phyloP scores from a whole-genome alignment of 2,797 vertebrate genomes.

The Pangasius krempfi region DNA sequence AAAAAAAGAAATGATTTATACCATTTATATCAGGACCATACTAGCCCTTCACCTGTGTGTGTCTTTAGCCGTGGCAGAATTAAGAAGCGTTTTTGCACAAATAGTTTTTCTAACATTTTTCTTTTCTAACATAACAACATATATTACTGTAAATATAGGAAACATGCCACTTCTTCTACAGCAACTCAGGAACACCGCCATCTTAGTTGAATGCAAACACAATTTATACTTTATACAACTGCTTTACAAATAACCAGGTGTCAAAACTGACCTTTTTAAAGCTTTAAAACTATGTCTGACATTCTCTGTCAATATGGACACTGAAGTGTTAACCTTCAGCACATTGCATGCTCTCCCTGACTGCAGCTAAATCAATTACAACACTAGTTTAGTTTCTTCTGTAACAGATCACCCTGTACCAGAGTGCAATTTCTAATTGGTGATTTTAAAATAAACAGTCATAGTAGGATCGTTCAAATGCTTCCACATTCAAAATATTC shows the following conservation, averaged over 20 bases:
- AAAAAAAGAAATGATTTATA: not conserved
- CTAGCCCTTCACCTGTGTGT: not conserved
- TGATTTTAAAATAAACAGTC: not conserved
- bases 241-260: not conserved
- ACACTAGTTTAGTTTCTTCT: not conserved
- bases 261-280: not conserved
- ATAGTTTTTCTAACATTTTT: no score
- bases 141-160: no score
- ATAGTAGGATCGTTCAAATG: conserved; percentile 29
- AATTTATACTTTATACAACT: not conserved
- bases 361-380: not conserved
- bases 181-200: not conserved
- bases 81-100: no score
- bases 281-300: no score
- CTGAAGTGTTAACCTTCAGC: not conserved
- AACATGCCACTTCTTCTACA: not conserved
- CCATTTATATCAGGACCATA: not conserved
- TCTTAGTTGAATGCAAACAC: not conserved
- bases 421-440: no score
- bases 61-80: no score
- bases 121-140: no score
- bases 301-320: not conserved
- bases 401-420: not conserved
- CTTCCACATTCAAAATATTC: conserved; percentile 1
- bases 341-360: not conserved